Percentiles rank a stretch among this genome's conserved stretches.
These are phyloP conservation scores for Lagenorhynchus albirostris DNA, from an alignment of 2,113 vertebrate species.

Conservation along the genomic window DNA sequence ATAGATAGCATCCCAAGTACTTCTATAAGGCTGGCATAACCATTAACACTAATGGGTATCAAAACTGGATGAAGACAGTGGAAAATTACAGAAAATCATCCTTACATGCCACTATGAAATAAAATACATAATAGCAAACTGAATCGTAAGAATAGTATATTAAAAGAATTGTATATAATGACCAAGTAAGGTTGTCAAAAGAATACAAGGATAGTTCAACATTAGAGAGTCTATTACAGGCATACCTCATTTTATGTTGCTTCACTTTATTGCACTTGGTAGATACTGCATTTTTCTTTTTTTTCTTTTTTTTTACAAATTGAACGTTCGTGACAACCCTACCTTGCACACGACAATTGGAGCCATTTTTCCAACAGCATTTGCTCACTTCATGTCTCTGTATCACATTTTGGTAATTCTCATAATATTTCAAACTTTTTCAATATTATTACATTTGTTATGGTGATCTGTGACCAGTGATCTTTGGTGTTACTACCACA, in stretches of 20 bases:
- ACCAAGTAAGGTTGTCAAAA: not conserved
- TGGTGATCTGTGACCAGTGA: not conserved
- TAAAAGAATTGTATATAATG: not conserved
- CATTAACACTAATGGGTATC: not conserved
- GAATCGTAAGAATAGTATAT: not conserved
- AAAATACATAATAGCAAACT: not conserved
- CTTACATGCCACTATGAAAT: not conserved
- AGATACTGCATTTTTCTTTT: not conserved
- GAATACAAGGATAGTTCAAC: slow-evolving; percentile 7
- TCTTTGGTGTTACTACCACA: not conserved
- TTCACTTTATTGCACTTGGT: not conserved
- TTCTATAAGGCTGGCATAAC: not conserved
- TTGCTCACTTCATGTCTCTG: not conserved
- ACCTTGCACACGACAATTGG: too few species aligned
- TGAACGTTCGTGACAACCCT: not conserved
- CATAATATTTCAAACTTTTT: not conserved
- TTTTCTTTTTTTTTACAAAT: rapidly evolving
- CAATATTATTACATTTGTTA: not conserved
- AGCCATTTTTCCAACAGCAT: not conserved
- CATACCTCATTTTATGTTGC: not conserved
- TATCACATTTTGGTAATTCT: not conserved
- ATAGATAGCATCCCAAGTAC: not conserved
- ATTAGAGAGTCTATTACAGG: not conserved
- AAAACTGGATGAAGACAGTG: not conserved
- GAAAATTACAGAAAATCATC: not conserved